Percentiles rank a stretch among this genome's conserved stretches.
Evolutionary conservation across 1,140 invertebrate genomes (phyloP).

Genomic region (Oreohelix idahoensis): DNA sequence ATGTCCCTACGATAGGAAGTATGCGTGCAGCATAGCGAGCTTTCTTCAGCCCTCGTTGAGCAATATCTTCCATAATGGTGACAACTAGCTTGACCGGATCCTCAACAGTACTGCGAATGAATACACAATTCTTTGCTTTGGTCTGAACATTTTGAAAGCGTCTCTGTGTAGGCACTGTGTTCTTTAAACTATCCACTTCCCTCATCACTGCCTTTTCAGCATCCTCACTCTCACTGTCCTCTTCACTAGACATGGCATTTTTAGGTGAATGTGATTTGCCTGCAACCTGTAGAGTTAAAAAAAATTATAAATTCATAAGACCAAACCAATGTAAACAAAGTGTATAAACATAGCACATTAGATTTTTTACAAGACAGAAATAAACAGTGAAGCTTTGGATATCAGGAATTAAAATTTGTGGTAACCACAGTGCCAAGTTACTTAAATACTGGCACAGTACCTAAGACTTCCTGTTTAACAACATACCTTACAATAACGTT

Average conservation of each 20-base stretch:
- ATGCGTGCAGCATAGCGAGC: constrained; percentile 86
- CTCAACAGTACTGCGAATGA: constrained; percentile 84
- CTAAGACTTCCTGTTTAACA: no score
- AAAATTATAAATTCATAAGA: no score
- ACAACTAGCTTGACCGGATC: constrained; percentile 82
- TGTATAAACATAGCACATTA: no score
- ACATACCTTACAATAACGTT: no score
- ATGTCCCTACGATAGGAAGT: constrained; percentile 85
- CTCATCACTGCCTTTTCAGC: constrained; percentile 68
- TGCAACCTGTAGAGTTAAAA: not conserved
- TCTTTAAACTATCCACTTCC: constrained; percentile 73
- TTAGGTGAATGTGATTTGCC: not conserved
- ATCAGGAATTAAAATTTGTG: no score
- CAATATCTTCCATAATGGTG: constrained; percentile 83
- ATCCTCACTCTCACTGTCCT: constrained; percentile 54
- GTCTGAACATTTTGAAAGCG: constrained; percentile 80
- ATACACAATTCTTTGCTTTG: constrained; percentile 85
- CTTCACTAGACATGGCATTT: constrained; percentile 18
- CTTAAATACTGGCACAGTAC: no score
- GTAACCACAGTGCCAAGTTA: no score
- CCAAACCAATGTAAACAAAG: no score
- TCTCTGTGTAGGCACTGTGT: constrained; percentile 52
- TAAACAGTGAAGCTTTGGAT: no score
- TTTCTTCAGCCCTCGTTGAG: constrained; percentile 84
- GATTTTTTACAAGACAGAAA: not conserved